Evolutionary conservation across 2,888 invertebrate species (phyloP).

Genomic region (Anoplius nigerrimus): DNA sequence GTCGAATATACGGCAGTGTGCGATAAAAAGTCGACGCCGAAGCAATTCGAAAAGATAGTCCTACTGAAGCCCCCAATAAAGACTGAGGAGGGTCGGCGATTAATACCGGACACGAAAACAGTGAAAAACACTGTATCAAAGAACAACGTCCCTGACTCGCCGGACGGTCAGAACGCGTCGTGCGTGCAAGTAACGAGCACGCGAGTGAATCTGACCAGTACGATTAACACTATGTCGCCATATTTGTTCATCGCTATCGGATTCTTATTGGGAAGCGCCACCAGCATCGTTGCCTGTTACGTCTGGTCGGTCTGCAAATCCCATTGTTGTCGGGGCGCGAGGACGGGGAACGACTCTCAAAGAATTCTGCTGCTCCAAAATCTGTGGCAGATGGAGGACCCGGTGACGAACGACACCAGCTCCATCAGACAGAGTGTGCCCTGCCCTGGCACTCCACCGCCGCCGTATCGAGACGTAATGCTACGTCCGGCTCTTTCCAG

Average conservation of each 20-base stretch:
- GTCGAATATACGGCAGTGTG: conserved; percentile 54
- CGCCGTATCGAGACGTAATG: conserved; percentile 70
- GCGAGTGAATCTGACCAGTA: background rate
- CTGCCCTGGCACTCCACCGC: conserved; percentile 70
- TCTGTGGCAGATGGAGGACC: conserved; percentile 48
- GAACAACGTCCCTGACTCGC: background rate
- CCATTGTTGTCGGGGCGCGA: conserved; percentile 31
- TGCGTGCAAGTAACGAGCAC: background rate
- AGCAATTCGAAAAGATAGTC: conserved; percentile 62
- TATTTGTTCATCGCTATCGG: conserved; percentile 63
- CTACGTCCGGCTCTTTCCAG: conserved; percentile 54
- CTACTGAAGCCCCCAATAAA: conserved; percentile 26
- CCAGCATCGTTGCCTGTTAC: conserved; percentile 61
- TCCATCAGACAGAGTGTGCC: conserved; percentile 36
- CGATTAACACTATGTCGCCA: conserved; percentile 44
- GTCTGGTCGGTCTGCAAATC: conserved; percentile 56
- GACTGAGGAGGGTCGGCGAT: conserved; percentile 16
- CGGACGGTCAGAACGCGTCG: background rate
- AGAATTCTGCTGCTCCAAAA: conserved; percentile 59
- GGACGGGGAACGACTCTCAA: conserved; percentile 40
- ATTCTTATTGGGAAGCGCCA: conserved; percentile 61
- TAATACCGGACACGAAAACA: conserved; percentile 14
- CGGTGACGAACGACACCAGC: conserved; percentile 23
- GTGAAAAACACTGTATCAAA: background rate
- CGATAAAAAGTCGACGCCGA: conserved; percentile 14